Conservation (phyloP, 64 coral and sea anemone species). For the Astreopora myriophthalma region DNA sequence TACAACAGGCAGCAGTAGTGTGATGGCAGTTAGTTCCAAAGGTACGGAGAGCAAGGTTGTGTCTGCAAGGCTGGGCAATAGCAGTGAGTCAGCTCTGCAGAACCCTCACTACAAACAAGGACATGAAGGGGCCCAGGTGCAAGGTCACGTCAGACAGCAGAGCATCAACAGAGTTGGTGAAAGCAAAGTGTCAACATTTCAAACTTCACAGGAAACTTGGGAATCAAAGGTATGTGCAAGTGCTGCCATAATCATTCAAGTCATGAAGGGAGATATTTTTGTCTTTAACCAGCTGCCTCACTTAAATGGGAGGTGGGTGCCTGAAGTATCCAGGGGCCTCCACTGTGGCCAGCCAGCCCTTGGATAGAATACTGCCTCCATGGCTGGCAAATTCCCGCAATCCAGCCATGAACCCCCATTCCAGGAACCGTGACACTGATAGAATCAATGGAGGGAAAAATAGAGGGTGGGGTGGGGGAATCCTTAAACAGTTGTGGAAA, state of each 20-base stretch:
- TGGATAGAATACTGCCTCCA: too few species aligned
- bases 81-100: background rate
- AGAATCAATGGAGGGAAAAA: too few species aligned
- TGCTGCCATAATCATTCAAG: background rate
- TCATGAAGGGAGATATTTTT: too few species aligned
- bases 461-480: too few species aligned
- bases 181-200: background rate
- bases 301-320: too few species aligned
- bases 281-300: too few species aligned
- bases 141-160: background rate
- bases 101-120: background rate
- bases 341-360: too few species aligned
- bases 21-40: background rate
- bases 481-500: too few species aligned
- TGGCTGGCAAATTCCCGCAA: too few species aligned
- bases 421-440: too few species aligned
- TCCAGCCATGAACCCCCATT: too few species aligned
- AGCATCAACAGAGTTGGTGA: conserved; percentile 1
- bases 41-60: background rate
- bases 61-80: background rate
- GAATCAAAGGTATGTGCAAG: conserved; percentile 1
- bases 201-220: background rate
- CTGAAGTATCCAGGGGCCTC: too few species aligned
- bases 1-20: conserved; percentile 64
- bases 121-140: background rate